Base-by-base conservation (phyloP, 2,797 vertebrate genomes). In the Oceanodroma leucorhoa region DNA sequence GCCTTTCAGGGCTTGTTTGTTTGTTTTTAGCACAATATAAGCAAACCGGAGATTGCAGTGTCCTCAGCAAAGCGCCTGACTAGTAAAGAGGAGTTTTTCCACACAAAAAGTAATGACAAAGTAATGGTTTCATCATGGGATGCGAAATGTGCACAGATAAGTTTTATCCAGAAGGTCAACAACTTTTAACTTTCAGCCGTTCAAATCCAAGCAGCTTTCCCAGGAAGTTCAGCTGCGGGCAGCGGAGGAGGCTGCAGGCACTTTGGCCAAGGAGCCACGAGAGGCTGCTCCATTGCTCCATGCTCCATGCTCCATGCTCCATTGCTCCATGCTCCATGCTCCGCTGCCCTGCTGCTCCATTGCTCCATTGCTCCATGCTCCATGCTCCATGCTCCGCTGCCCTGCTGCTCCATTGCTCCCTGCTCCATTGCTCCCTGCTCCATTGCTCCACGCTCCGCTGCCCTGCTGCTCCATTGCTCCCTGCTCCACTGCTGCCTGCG, bases 161-260 rank as follows among this genome's bases (percentile, higher is more conserved):
- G 43, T 66, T 83, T 72, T 85, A 82, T 57, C 92, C 93, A 70
- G 83, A 21, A 83, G 84, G 84, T 91, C 89, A 95, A 67, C 61
- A 87, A 34, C 65, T 88, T 89, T 67, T 48, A 41, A 41, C 69
- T 91, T 91, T 19, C 60, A 75, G 43, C 79, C 16, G 0, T 64
- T 67, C 58, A 82, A 69, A 83, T 50, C 64, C 81, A 67, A 83
- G 32, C 34, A 6, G 9, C 27, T 41, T 95, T 71, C 80, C 84
- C 87, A 79, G 87, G 77, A 75, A 75, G 43, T 89, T 93, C 72
- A 83, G 70, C 78, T 10, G 30, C 1, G 23, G 61, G 70, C 14
- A 9, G 77, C 87, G 76, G 81, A 10, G 43, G 78, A 66, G 65
- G 60, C 93, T 55, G 64, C 2, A 7, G 46, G 46, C 2, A 1